Conservation (phyloP, 2,113 vertebrate genomes). For the Castor canadensis region DNA sequence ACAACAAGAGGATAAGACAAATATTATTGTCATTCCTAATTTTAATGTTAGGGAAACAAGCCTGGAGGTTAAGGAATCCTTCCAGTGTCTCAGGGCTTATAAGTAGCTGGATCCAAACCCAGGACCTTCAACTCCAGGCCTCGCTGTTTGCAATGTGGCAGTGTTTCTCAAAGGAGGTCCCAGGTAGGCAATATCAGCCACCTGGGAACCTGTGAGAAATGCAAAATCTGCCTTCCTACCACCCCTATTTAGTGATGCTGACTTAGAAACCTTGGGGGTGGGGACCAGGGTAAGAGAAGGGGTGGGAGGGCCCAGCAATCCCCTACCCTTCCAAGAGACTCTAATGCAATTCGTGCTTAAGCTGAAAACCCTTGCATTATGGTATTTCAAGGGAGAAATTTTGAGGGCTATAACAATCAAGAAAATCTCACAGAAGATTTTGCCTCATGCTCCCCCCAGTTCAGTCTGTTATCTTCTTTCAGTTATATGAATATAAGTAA, state of each 20-base stretch:
- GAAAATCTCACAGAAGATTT: neutral
- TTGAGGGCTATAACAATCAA: neutral
- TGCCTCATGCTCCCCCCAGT: neutral
- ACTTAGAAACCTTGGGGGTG: no score
- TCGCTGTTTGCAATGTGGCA: no score
- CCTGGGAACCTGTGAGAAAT: neutral
- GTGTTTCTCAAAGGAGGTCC: neutral
- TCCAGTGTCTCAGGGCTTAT: neutral
- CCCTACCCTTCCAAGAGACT: neutral
- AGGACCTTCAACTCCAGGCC: neutral
- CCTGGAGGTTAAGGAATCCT: neutral
- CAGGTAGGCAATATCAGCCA: neutral
- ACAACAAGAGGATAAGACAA: neutral
- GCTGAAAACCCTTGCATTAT: neutral
- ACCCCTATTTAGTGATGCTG: neutral
- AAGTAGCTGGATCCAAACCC: neutral
- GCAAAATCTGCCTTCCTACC: neutral
- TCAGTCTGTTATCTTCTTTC: neutral
- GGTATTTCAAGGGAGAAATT: neutral
- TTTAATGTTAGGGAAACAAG: neutral
- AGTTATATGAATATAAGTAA: neutral
- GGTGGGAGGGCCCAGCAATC: neutral
- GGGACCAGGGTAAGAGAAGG: no score
- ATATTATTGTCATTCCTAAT: fast-evolving
- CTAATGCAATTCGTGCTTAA: no score